A percentile compares a stretch with the other conserved stretches of the same genome.
Conservation (phyloP, 2,113 vertebrate species). For the Tragelaphus strepsiceros region DNA sequence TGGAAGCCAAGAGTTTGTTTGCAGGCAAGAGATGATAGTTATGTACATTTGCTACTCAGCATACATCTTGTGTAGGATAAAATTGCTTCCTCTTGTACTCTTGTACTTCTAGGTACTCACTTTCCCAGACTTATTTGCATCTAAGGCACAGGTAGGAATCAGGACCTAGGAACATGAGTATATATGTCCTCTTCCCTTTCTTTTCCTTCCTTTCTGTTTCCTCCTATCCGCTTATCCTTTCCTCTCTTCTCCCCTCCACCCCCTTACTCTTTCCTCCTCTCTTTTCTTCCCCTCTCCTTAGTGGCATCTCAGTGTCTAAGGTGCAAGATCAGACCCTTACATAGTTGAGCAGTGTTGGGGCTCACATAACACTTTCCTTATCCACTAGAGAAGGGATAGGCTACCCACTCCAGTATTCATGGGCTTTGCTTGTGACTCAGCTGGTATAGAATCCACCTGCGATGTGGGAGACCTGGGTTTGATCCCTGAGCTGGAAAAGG, state of each 20-base stretch:
- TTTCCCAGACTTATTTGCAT: not conserved
- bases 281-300: not conserved
- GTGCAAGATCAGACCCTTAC: not conserved
- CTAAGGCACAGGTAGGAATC: not conserved
- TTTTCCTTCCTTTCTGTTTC: not conserved
- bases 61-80: not conserved
- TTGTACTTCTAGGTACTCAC: not conserved
- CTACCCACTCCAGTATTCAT: not conserved
- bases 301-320: not conserved
- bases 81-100: not conserved
- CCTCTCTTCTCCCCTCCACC: not conserved
- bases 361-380: not conserved
- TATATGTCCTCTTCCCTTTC: not conserved
- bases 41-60: not conserved
- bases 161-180: not conserved
- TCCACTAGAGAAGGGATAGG: not conserved
- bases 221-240: rapidly evolving
- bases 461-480: not conserved
- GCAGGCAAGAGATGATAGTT: not conserved
- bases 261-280: not conserved
- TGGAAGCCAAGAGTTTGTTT: not conserved
- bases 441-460: not conserved
- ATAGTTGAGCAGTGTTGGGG: not conserved
- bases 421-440: not conserved
- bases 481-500: not conserved